These are phyloP conservation scores for Drosophila neocordata DNA, from an alignment of 1,140 invertebrate species.

Conservation along the genomic window DNA sequence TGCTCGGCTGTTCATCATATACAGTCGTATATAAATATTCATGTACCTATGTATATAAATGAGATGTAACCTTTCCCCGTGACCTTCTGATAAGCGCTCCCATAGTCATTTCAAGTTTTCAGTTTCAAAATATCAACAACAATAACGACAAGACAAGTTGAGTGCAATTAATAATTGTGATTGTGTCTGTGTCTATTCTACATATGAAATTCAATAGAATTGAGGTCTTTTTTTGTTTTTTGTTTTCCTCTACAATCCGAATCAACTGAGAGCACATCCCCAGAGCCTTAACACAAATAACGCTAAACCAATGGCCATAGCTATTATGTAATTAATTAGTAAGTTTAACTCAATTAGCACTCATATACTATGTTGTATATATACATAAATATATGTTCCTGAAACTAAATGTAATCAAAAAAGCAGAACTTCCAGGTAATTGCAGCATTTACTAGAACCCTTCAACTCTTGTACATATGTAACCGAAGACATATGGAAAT, in stretches of 20 bases:
- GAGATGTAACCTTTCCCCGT: constrained; percentile 62
- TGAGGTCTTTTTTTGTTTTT: constrained; percentile 32
- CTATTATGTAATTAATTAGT: not conserved
- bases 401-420: constrained; percentile 2
- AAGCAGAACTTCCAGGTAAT: constrained; percentile 6
- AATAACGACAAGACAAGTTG: constrained; percentile 21
- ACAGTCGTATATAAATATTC: constrained; percentile 1
- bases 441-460: constrained; percentile 13
- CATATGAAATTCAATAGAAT: constrained; percentile 31
- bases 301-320: not conserved
- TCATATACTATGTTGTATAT: not conserved
- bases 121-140: constrained; percentile 39
- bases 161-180: constrained; percentile 62
- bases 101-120: constrained; percentile 46
- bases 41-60: constrained; percentile 26
- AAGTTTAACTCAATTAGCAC: constrained; percentile 18
- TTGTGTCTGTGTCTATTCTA: not conserved
- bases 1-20: constrained; percentile 16
- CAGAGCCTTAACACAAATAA: constrained; percentile 3
- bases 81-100: constrained; percentile 67
- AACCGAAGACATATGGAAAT: not conserved
- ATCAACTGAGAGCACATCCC: not conserved
- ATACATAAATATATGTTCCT: not conserved
- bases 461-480: constrained; percentile 22
- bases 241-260: constrained; percentile 13